Percentiles rank a stretch among this genome's conserved stretches.
These are phyloP conservation scores for Lepus oiostolus DNA, from an alignment of 2,797 vertebrate genomes.

Conservation along the genomic window DNA sequence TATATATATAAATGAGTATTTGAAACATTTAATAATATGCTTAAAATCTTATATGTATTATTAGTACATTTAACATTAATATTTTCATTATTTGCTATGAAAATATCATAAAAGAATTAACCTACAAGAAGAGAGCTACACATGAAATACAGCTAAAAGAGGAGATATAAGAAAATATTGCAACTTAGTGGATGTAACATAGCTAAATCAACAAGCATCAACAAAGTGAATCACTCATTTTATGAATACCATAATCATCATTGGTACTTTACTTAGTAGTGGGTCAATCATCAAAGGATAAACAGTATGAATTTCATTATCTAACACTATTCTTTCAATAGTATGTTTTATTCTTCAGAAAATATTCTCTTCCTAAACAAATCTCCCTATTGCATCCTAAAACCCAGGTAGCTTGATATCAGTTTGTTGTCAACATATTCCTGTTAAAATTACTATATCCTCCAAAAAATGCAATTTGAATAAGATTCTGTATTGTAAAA, in stretches of 20 bases:
- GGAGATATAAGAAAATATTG: background rate
- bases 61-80: slow-evolving; percentile 20
- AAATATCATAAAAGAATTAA: background rate
- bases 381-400: background rate
- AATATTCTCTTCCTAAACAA: slow-evolving; percentile 4
- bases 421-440: background rate
- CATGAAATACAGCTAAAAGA: background rate
- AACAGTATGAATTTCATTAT: background rate
- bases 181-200: background rate
- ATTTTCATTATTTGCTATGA: background rate
- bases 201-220: background rate
- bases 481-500: slow-evolving; percentile 33
- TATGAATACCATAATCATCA: background rate
- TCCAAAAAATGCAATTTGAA: slow-evolving; percentile 7
- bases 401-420: background rate
- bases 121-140: background rate
- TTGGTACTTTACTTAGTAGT: background rate
- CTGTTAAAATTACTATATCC: background rate
- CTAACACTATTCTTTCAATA: background rate
- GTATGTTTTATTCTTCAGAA: background rate
- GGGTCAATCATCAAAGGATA: background rate
- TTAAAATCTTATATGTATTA: background rate
- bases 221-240: background rate
- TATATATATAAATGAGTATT: background rate
- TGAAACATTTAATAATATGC: background rate